These are phyloP conservation scores for Spizella passerina DNA, from an alignment of 2,797 vertebrate species.

Conservation along the genomic window DNA sequence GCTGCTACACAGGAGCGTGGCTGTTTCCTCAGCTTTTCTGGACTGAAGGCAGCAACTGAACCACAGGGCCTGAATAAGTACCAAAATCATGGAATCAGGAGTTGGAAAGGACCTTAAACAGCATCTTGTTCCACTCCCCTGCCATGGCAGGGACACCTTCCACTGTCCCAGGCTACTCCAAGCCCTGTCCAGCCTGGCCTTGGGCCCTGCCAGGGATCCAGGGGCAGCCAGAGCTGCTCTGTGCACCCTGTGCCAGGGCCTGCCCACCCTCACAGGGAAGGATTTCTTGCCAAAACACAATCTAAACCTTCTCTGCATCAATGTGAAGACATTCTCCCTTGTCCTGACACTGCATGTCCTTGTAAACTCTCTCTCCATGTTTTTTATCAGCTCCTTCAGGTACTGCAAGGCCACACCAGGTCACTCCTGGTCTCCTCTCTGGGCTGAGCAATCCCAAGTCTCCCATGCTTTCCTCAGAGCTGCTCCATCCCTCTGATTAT, in stretches of 20 bases:
- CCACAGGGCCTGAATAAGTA: neutral
- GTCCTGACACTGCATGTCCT: neutral
- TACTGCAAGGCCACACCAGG: fast-evolving
- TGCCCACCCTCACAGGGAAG: fast-evolving
- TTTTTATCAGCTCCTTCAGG: neutral
- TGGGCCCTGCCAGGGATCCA: neutral
- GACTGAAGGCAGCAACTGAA: neutral
- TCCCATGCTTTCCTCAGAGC: neutral
- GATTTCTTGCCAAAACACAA: neutral
- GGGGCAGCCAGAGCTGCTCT: neutral
- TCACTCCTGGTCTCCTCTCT: fast-evolving
- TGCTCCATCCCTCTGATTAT: neutral
- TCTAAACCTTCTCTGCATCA: neutral
- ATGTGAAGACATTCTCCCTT: neutral
- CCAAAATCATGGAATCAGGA: neutral
- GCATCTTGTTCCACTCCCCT: fast-evolving
- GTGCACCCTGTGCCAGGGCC: neutral
- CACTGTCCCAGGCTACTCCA: fast-evolving
- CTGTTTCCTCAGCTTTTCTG: neutral
- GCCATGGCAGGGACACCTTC: fast-evolving
- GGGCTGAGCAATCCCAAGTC: neutral
- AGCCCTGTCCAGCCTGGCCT: fast-evolving
- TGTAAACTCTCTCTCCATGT: neutral
- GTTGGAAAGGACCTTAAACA: neutral
- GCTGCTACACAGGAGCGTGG: fast-evolving